Evolutionary conservation across 1,140 invertebrate genomes (phyloP).

Genomic region (Trichoplusia ni): DNA sequence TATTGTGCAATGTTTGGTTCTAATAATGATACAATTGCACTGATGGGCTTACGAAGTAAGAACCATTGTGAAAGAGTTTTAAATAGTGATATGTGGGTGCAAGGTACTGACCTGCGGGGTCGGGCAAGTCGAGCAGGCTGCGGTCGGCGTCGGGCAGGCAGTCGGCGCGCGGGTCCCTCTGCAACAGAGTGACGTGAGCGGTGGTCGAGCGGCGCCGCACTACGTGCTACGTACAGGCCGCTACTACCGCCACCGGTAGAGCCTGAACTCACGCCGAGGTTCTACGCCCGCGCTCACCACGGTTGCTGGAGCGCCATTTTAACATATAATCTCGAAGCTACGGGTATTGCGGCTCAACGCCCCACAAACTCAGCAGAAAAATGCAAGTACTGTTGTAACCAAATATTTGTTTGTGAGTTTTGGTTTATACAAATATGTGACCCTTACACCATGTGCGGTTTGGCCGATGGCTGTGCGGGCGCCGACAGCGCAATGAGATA

Average conservation of each 20-base stretch:
- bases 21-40: no score
- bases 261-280: not conserved
- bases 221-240: not conserved
- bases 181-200: slow-evolving; percentile 26
- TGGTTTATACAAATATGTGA: no score
- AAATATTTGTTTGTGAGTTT: not conserved
- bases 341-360: no score
- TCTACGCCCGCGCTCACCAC: no score
- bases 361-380: no score
- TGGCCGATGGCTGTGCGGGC: no score
- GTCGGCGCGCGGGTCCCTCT: slow-evolving; percentile 65
- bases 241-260: not conserved
- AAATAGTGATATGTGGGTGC: not conserved
- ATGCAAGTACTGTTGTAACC: not conserved
- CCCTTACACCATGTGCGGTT: no score
- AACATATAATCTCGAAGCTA: no score
- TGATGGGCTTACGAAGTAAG: not conserved
- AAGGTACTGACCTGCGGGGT: slow-evolving; percentile 60
- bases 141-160: slow-evolving; percentile 68
- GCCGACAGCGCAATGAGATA: no score
- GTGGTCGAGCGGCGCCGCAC: slow-evolving; percentile 12
- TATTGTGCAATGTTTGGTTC: no score
- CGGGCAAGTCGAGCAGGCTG: slow-evolving; percentile 64
- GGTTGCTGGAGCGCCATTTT: no score
- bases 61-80: not conserved